Conservation (phyloP, 2,797 vertebrate species). For the Enteromius treurensis region DNA sequence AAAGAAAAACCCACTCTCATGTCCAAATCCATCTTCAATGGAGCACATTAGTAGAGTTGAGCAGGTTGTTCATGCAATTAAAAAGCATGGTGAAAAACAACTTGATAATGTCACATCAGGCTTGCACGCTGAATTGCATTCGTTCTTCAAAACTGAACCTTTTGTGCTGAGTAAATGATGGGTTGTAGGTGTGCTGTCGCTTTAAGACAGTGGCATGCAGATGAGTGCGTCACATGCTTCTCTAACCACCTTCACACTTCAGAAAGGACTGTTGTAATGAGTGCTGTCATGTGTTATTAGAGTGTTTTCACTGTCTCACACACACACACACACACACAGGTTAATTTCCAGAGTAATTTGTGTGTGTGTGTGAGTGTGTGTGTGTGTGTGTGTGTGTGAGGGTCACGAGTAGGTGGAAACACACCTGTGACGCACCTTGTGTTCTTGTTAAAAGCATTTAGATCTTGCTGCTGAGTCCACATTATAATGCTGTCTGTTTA, state of each 20-base stretch:
- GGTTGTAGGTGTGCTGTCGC: neutral
- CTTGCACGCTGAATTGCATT: neutral
- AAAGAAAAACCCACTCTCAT: neutral
- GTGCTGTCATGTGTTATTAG: neutral
- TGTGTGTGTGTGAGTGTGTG: neutral
- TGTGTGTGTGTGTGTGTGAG: neutral
- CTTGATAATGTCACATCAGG: neutral
- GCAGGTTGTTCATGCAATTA: neutral
- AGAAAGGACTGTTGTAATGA: slow-evolving; percentile 13
- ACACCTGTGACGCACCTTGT: slow-evolving; percentile 21
- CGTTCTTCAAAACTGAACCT: neutral
- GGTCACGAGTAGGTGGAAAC: slow-evolving; percentile 34
- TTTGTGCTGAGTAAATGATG: neutral
- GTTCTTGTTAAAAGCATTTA: slow-evolving; percentile 16
- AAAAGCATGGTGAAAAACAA: neutral
- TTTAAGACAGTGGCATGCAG: neutral
- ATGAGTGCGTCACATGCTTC: neutral
- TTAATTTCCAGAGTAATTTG: neutral
- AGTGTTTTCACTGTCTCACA: slow-evolving; percentile 5
- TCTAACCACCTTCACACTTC: slow-evolving; percentile 19
- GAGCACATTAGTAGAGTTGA: neutral
- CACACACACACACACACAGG: neutral
- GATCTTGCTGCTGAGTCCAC: slow-evolving; percentile 4
- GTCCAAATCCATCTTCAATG: neutral
- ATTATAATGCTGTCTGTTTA: neutral